Evolutionary conservation across 1,140 invertebrate genomes (phyloP), one percentile per base, ranked within the genome.

Genomic region (Choristoneura fumiferana): DNA sequence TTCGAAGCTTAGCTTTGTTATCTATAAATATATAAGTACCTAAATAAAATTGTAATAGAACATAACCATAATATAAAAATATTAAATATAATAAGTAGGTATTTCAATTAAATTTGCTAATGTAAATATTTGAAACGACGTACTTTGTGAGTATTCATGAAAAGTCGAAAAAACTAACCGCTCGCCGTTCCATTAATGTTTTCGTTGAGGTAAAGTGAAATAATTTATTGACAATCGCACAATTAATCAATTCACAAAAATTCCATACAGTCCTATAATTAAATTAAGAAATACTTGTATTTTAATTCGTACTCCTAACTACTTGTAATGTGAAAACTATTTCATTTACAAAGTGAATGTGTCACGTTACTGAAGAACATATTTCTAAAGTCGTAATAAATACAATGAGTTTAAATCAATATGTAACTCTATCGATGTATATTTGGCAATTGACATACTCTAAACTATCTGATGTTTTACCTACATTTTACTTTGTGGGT

Each of bases 371-470:
- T 18, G 43, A 18, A 6, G 17, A n/a, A n/a, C 15, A 12, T 49
- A 49, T 49, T 12, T 22, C 43, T 12, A 22, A 49, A 29, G n/a
- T 12, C 18, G 18, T 49, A 49, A 49, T 22, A 22, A 29, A 49
- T 29, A 4, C 10, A 49, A 45, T 29, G 12, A 49, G 39, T 60
- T 54, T 59, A 18, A 57, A 60, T 62, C 57, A 67, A 33, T 1
- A 45, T 39, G 59, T 60, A 63, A 57, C 54, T 57, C 61, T 63
- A 67, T 52, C 34, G 43, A 49, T 49, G 43, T 49, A 49, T 49
- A 49, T 84, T 86, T 84, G 80, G 81, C 80, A 86, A 86, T 86
- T 86, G 83, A 86, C 83, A 71, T 78, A 56, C 66, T 69, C 71
- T 72, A 38, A 39, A 29, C 33, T 68, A 60, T 49, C 60, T 64